Evolutionary conservation across 2,797 vertebrate genomes (phyloP), one percentile per base, ranked within the genome.

Genomic region (Silurus aristotelis): DNA sequence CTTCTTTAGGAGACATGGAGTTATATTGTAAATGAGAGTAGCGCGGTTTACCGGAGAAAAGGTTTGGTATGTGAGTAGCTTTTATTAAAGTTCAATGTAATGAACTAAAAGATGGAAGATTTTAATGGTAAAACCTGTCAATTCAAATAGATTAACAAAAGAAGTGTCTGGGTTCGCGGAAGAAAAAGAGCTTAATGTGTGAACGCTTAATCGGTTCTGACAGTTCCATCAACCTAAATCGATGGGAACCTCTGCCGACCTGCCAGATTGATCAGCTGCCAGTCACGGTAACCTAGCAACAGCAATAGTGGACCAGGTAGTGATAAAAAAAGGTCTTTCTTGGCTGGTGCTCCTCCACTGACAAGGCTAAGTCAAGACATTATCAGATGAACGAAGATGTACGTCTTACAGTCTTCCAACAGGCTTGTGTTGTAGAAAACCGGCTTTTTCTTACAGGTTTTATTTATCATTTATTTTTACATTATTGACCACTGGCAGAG

Each of bases 141-240:
- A 61, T 61, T 78, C 13, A 14, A 78, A 20, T n/a, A 1, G 55
- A 31, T 77, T 58, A 58, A 77, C 7, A 20, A 58, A 31, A 58
- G 25, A 58, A 77, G 60, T 20, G 55, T 58, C 75, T 77, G 58
- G 17, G 58, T 43, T 12, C 0, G 58, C 43, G 58, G 20, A 9
- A 46, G 73, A 76, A 76, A 58, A 60, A 84, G 31, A 22, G 83
- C 60, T 87, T 76, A 70, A 38, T 52, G 78, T 83, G 25, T 17
- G 83, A 82, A 83, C 12, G 66, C 52, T 72, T 64, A 86, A 84
- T 80, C 19, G 78, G 82, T 13, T 84, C 83, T 55, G 81, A 85
- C 79, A 83, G 83, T 60, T 87, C 64, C 82, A 86, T 87, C 88
- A 89, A 72, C 86, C 31, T 61, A 76, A 83, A 89, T 82, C 84